Conservation (phyloP, 2,113 vertebrate genomes). For the Vidua chalybeata region DNA sequence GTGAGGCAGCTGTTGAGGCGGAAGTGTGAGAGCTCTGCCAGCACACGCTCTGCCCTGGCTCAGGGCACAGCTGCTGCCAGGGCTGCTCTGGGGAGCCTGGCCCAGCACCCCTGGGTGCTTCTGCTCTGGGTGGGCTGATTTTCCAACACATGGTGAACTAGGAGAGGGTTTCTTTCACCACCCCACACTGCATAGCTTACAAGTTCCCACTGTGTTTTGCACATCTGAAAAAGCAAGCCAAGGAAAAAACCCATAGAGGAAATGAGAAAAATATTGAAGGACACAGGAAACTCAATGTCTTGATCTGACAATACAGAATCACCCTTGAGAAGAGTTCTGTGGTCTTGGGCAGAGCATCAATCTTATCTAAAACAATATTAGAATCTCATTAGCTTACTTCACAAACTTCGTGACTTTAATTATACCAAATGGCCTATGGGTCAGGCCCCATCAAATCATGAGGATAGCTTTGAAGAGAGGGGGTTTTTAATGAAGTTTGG, state of each 20-base stretch:
- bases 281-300: background rate
- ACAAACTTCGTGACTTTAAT: background rate
- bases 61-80: rapidly evolving
- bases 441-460: background rate
- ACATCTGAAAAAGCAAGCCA: background rate
- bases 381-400: background rate
- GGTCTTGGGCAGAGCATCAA: background rate
- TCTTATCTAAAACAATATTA: background rate
- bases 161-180: background rate
- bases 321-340: background rate
- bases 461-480: background rate
- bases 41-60: background rate
- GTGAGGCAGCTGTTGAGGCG: background rate
- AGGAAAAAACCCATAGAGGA: background rate
- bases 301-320: background rate
- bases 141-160: background rate
- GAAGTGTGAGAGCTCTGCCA: background rate
- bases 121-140: background rate
- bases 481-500: background rate
- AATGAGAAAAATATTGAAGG: background rate
- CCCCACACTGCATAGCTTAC: background rate
- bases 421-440: background rate
- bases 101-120: background rate
- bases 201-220: background rate
- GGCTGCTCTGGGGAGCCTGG: background rate